Conservation (phyloP, 2,797 vertebrate genomes). For the Thripadectes ignobilis region DNA sequence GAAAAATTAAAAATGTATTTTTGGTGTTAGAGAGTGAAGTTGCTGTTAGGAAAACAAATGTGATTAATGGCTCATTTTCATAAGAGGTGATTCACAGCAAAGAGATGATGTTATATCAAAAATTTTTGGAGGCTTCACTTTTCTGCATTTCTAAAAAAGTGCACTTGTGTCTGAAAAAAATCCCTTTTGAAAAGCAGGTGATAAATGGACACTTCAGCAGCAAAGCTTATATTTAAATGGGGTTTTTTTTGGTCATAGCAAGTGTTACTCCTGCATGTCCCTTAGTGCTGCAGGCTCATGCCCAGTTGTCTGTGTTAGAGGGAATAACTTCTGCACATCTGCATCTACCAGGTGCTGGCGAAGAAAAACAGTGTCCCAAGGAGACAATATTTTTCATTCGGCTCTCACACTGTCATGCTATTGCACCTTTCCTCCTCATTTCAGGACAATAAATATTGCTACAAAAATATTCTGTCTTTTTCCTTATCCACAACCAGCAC, state of each 20-base stretch:
- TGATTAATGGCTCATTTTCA: background rate
- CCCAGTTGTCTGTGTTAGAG: background rate
- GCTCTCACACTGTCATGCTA: background rate
- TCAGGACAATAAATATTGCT: background rate
- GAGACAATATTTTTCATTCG: background rate
- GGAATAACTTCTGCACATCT: background rate
- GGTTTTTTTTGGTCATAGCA: background rate
- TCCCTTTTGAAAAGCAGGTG: background rate
- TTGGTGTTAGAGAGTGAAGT: background rate
- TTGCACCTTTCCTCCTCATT: background rate
- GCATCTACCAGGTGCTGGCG: background rate
- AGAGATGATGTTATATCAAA: background rate
- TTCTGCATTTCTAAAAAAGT: background rate
- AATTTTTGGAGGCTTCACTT: background rate
- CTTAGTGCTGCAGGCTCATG: background rate
- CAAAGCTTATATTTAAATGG: background rate
- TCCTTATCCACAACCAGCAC: background rate
- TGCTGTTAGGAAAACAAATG: background rate
- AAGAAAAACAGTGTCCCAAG: background rate
- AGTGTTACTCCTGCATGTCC: background rate
- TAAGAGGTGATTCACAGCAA: background rate
- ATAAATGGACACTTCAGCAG: background rate
- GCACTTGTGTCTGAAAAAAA: background rate
- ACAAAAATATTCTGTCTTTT: background rate
- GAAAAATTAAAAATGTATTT: background rate